A percentile compares a stretch with the other conserved stretches of the same genome.
Conservation (phyloP, 1,140 invertebrate species). For the Drosophila bifasciata region DNA sequence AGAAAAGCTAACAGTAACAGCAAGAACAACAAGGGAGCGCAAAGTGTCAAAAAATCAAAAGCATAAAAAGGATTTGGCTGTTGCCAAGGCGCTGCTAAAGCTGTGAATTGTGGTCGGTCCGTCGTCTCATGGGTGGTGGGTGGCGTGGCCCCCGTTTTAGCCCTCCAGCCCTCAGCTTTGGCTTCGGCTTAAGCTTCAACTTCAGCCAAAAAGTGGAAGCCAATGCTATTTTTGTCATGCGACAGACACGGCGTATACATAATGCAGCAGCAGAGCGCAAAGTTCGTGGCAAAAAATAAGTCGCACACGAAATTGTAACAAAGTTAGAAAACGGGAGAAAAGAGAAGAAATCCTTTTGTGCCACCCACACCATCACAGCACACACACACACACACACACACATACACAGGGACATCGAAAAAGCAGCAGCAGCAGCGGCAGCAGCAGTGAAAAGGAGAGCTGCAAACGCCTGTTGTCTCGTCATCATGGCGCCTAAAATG, state of each 20-base stretch:
- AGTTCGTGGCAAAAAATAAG: conserved; percentile 71
- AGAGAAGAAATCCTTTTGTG: conserved; percentile 59
- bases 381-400: background rate
- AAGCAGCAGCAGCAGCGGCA: conserved; percentile 11
- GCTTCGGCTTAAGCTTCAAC: conserved; percentile 16
- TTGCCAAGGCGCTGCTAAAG: conserved; percentile 65
- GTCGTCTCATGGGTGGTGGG: background rate
- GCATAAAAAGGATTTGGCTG: conserved; percentile 81
- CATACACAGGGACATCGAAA: conserved; percentile 8
- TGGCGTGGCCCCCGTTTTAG: background rate
- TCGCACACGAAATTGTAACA: conserved; percentile 64
- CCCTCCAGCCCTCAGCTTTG: background rate
- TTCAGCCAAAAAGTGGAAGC: conserved; percentile 62
- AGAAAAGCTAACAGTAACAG: conserved; percentile 31
- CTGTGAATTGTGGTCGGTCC: conserved; percentile 19
- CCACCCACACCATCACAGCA: conserved; percentile 47
- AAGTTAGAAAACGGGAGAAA: conserved; percentile 60
- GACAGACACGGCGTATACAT: conserved; percentile 65
- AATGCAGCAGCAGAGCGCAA: conserved; percentile 54
- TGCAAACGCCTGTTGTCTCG: conserved; percentile 80
- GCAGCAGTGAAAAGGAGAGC: conserved; percentile 32
- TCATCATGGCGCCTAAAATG: conserved; percentile 79
- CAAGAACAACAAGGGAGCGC: conserved; percentile 43
- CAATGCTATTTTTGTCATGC: conserved; percentile 71
- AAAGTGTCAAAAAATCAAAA: conserved; percentile 81